Evolutionary conservation across 2,888 invertebrate species (phyloP).

Genomic region (Leptopilina syphax): DNA sequence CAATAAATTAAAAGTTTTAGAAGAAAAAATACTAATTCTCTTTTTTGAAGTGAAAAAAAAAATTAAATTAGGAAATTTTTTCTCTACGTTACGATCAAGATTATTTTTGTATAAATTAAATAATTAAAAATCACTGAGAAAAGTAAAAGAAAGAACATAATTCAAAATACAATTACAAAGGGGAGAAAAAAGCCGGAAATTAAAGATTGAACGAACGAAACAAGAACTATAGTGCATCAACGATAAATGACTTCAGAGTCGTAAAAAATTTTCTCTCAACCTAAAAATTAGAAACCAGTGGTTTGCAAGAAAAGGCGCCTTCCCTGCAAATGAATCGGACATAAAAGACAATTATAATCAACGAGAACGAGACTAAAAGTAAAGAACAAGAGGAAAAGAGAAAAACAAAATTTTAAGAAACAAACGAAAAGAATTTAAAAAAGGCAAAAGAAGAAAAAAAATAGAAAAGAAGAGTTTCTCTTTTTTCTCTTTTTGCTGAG

Average conservation of each 20-base stretch:
- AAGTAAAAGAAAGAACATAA: conserved; percentile 9
- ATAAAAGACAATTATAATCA: conserved; percentile 22
- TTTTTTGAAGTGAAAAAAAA: neutral
- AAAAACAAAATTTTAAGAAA: neutral
- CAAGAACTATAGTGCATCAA: neutral
- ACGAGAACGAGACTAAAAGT: conserved; percentile 13
- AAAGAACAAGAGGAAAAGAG: neutral
- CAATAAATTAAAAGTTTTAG: neutral
- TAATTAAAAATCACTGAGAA: conserved; percentile 19
- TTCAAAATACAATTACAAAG: neutral
- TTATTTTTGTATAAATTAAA: too few relatives aligned
- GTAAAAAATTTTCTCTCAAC: conserved; percentile 16
- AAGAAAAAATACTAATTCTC: neutral
- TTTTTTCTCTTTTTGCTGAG: too few relatives aligned
- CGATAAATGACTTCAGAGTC: neutral
- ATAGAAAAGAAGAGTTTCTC: neutral
- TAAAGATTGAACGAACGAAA: neutral
- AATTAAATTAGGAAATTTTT: neutral
- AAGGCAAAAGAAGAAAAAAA: neutral
- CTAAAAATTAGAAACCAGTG: conserved; percentile 33
- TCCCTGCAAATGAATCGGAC: neutral
- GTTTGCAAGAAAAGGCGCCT: conserved; percentile 20
- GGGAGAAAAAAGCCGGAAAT: neutral
- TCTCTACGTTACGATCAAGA: too few relatives aligned
- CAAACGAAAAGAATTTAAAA: neutral